A percentile compares a stretch with the other conserved stretches of the same genome.
phyloP scores from a whole-genome alignment of 2,797 vertebrate species.

The Acrocephalus scirpaceus region DNA sequence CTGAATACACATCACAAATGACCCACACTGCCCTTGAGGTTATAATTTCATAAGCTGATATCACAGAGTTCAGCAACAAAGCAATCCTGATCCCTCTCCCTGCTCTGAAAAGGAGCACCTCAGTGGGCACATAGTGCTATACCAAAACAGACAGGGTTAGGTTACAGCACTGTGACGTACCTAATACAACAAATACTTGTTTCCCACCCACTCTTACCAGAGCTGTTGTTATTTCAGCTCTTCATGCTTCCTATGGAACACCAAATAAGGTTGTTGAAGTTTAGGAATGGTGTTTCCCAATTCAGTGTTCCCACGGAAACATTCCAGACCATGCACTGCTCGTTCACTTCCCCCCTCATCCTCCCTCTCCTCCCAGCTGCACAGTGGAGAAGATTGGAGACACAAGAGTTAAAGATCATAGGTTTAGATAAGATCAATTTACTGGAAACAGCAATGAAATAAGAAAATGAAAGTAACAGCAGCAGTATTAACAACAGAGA shows the following conservation, averaged over 20 bases:
- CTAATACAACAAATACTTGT: not conserved
- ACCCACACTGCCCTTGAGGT: not conserved
- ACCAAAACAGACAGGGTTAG: not conserved
- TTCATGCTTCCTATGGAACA: not conserved
- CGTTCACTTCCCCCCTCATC: rapidly evolving
- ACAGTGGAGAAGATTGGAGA: not conserved
- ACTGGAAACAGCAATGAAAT: not conserved
- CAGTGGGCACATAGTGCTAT: not conserved
- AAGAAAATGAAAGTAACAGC: not conserved
- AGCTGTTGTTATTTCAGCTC: not conserved
- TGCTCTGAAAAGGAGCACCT: not conserved
- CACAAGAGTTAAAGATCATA: not conserved
- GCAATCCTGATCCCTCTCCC: not conserved
- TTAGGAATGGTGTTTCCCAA: not conserved
- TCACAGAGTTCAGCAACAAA: not conserved
- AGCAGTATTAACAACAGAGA: not conserved
- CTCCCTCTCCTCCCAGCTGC: not conserved
- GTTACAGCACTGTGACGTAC: not conserved
- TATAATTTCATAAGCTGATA: rapidly evolving
- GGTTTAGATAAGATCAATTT: not conserved
- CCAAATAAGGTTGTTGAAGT: not conserved
- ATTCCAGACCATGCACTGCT: not conserved
- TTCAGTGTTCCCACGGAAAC: not conserved
- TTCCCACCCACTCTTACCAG: not conserved
- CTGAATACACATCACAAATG: not conserved